Evolutionary conservation across 2,797 vertebrate species (phyloP).

Genomic region (Pithecia hirsuta): DNA sequence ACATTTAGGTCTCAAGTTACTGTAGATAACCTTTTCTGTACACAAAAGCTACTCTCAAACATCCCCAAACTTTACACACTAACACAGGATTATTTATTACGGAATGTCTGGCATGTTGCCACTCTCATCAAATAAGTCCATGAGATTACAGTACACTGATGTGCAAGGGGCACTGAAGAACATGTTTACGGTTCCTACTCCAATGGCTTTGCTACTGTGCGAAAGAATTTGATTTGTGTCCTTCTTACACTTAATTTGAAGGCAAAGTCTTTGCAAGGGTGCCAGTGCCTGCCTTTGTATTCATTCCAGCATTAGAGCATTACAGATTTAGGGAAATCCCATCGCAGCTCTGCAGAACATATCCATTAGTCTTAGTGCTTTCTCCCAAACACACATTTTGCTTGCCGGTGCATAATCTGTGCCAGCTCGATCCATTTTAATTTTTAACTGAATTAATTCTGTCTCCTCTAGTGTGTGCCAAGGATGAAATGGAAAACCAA

Average conservation of each 20-base stretch:
- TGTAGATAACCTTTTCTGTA: neutral
- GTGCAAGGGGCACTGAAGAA: neutral
- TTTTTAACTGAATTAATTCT: slow-evolving; percentile 49
- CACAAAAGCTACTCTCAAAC: neutral
- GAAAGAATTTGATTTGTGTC: neutral
- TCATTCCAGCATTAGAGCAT: neutral
- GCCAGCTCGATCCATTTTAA: slow-evolving; percentile 47
- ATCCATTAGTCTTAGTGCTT: slow-evolving; percentile 22
- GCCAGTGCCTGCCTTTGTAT: neutral
- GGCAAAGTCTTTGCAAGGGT: neutral
- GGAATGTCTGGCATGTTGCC: neutral
- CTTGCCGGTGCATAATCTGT: slow-evolving; percentile 25
- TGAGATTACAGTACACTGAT: neutral
- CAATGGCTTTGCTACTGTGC: neutral
- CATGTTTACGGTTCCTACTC: neutral
- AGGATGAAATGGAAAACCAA: slow-evolving; percentile 14
- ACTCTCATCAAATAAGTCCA: neutral
- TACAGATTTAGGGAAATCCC: slow-evolving; percentile 27
- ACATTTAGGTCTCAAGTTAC: neutral
- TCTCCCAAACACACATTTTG: slow-evolving; percentile 42
- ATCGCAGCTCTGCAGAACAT: neutral
- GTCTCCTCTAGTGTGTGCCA: slow-evolving; percentile 17
- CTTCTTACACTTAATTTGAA: slow-evolving; percentile 51
- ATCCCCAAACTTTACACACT: neutral
- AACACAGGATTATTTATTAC: neutral